Percentiles rank a stretch among this genome's conserved stretches.
phyloP scores from a whole-genome alignment of 2,113 vertebrate species.

The Malaclemys terrapin region DNA sequence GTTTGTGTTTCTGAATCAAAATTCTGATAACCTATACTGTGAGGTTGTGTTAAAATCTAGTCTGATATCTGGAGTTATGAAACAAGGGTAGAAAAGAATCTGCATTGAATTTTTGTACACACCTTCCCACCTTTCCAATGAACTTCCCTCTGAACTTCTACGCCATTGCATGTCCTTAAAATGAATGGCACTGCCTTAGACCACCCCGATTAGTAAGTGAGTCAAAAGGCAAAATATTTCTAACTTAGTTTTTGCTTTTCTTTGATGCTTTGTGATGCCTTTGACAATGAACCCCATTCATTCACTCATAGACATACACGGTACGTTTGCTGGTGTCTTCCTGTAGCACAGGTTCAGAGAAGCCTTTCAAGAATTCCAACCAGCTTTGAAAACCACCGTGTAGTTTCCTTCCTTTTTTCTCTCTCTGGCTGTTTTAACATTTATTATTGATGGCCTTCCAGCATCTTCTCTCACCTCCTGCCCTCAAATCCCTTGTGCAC shows the following conservation, averaged over 20 bases:
- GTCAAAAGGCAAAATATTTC: neutral
- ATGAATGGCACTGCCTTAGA: neutral
- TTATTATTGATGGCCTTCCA: slow-evolving; percentile 67
- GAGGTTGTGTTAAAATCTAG: neutral
- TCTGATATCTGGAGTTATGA: neutral
- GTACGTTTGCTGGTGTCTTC: no score
- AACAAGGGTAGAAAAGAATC: neutral
- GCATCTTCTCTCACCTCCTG: neutral
- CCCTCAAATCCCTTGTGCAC: slow-evolving; percentile 53
- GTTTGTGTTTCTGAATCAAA: rapidly evolving
- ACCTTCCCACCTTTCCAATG: neutral
- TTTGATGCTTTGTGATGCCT: neutral
- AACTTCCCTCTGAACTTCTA: neutral
- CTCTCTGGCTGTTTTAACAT: slow-evolving; percentile 25
- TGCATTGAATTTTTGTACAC: neutral
- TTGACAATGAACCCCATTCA: neutral
- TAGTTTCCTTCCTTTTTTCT: neutral
- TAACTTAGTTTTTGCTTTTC: neutral
- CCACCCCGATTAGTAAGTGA: neutral
- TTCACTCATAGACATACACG: neutral
- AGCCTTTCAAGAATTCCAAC: neutral
- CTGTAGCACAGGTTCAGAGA: neutral
- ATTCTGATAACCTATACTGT: neutral
- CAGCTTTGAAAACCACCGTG: slow-evolving; percentile 42
- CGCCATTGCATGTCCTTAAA: neutral